Evolutionary conservation across 1,140 invertebrate genomes (phyloP).

Genomic region (Drosophila varians): DNA sequence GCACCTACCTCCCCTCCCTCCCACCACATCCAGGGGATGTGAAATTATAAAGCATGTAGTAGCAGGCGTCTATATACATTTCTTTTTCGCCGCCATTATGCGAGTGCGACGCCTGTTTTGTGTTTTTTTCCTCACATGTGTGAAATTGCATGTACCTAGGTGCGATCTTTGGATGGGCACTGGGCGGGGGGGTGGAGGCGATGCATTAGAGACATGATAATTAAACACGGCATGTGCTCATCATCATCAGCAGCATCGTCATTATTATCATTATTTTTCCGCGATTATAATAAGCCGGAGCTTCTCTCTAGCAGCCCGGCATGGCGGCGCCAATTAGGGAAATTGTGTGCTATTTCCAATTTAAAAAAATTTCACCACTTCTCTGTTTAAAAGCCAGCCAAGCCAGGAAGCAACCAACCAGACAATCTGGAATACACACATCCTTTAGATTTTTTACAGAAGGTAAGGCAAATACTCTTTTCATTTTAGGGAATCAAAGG

Average conservation of each 20-base stretch:
- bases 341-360: constrained; percentile 83
- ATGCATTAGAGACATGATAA: constrained; percentile 63
- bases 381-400: constrained; percentile 21
- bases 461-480: background rate
- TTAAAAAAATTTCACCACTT: constrained; percentile 68
- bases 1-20: background rate
- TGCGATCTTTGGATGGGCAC: constrained; percentile 11
- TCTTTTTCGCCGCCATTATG: constrained; percentile 47
- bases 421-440: background rate
- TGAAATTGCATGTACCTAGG: constrained; percentile 59
- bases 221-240: constrained; percentile 68
- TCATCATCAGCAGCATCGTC: constrained; percentile 62
- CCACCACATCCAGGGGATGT: background rate
- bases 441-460: background rate
- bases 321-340: constrained; percentile 77
- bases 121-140: constrained; percentile 56
- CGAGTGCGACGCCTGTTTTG: constrained; percentile 64
- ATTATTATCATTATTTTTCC: constrained; percentile 56
- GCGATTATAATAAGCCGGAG: constrained; percentile 57
- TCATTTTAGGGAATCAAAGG: too few relatives aligned
- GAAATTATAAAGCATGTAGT: constrained; percentile 1
- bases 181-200: constrained; percentile 16
- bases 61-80: background rate
- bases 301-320: constrained; percentile 2
- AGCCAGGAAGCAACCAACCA: constrained; percentile 10